Evolutionary conservation across 2,888 invertebrate species (phyloP).

Genomic region (Parelbella ahira): DNA sequence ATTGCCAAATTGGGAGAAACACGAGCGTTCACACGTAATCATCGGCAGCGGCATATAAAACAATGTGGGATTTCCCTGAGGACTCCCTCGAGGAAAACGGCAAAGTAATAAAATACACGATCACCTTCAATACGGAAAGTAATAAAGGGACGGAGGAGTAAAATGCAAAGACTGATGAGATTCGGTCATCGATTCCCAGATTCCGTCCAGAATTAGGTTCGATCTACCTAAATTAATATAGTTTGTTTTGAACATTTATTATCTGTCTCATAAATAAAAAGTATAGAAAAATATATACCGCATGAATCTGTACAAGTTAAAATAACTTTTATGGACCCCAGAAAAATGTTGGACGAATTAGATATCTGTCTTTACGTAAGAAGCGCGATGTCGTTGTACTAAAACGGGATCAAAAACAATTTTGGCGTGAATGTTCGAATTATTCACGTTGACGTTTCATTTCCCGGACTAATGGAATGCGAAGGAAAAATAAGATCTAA

Average conservation of each 20-base stretch:
- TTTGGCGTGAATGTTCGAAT: neutral
- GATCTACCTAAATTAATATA: no score
- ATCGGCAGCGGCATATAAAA: slow-evolving; percentile 7
- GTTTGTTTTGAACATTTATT: no score
- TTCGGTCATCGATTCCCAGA: slow-evolving; percentile 5
- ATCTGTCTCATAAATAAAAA: no score
- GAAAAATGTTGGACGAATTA: no score
- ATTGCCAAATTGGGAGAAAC: slow-evolving; percentile 1
- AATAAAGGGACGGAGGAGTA: slow-evolving; percentile 1
- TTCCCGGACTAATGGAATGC: neutral
- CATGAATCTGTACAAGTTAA: no score
- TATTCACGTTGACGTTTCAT: slow-evolving; percentile 4
- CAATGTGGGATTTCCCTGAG: slow-evolving; percentile 6
- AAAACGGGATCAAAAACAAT: no score
- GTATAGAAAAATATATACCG: no score
- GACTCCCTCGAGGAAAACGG: slow-evolving; percentile 5
- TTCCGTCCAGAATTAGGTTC: no score
- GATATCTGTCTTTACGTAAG: no score
- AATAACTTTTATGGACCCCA: no score
- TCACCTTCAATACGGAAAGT: slow-evolving; percentile 8
- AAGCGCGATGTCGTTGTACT: no score
- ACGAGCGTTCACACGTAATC: slow-evolving; percentile 4
- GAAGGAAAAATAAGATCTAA: no score
- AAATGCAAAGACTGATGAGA: slow-evolving; percentile 12
- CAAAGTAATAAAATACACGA: slow-evolving; percentile 8